phyloP scores from a whole-genome alignment of 1,140 invertebrate genomes.

The Scaptomyza graminum region DNA sequence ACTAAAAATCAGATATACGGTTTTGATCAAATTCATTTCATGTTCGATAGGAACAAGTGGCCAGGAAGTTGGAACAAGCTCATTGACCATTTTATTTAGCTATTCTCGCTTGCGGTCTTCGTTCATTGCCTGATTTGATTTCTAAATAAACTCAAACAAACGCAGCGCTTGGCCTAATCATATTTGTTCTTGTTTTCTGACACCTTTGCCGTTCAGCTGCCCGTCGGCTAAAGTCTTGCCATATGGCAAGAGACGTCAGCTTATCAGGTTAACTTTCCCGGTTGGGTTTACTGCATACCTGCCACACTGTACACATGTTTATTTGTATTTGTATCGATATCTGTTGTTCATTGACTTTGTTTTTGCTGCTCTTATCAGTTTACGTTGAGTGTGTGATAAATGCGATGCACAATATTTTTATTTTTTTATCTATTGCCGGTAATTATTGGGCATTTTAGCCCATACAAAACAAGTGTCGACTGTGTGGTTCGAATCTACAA shows the following conservation, averaged over 20 bases:
- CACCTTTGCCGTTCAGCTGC: conserved; percentile 1
- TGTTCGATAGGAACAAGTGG: background rate
- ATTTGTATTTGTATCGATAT: conserved; percentile 37
- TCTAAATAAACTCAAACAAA: conserved; percentile 65
- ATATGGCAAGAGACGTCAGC: conserved; percentile 19
- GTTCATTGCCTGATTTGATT: conserved; percentile 63
- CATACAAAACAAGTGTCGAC: conserved; percentile 17
- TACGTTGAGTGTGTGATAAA: background rate
- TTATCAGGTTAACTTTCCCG: conserved; percentile 35
- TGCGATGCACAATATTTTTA: background rate
- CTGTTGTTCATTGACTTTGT: conserved; percentile 35
- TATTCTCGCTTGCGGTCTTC: conserved; percentile 1
- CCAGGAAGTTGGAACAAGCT: conserved; percentile 8
- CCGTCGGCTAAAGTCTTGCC: background rate
- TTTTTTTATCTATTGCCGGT: conserved; percentile 24
- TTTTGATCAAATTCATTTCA: too few relatives aligned
- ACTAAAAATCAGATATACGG: too few relatives aligned
- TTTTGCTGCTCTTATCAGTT: conserved; percentile 23
- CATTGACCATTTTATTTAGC: conserved; percentile 21
- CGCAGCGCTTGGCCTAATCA: conserved; percentile 31
- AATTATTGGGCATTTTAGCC: conserved; percentile 21
- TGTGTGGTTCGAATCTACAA: conserved; percentile 11
- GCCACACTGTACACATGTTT: conserved; percentile 21
- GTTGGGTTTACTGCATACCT: conserved; percentile 14
- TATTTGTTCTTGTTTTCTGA: conserved; percentile 44